Percentiles rank a stretch among this genome's conserved stretches.
phyloP scores from a whole-genome alignment of 2,888 invertebrate species.

The Mimas tiliae region DNA sequence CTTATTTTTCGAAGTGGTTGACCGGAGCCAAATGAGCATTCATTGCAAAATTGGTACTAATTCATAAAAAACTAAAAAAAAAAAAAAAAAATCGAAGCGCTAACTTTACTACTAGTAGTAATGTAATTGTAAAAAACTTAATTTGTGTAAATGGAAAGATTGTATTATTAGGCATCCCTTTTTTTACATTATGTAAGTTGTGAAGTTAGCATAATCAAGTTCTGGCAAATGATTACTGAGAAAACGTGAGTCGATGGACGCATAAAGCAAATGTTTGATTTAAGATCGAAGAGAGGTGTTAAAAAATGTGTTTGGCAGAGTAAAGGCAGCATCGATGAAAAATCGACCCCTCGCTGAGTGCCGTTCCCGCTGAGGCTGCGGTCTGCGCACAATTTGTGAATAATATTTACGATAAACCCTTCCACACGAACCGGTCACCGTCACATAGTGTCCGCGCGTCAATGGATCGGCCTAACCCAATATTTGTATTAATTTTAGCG shows the following conservation, averaged over 20 bases:
- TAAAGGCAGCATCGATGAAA: constrained; percentile 76
- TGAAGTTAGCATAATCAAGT: not conserved
- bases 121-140: too few species aligned
- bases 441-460: constrained; percentile 66
- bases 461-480: constrained; percentile 59
- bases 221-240: constrained; percentile 28
- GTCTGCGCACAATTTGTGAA: constrained; percentile 76
- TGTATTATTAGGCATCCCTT: too few species aligned
- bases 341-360: constrained; percentile 81
- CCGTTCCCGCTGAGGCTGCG: constrained; percentile 74
- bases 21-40: too few species aligned
- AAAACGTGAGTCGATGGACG: constrained; percentile 58
- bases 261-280: constrained; percentile 78
- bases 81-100: too few species aligned
- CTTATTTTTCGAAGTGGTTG: too few species aligned
- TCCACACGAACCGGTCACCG: constrained; percentile 68
- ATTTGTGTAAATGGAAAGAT: too few species aligned
- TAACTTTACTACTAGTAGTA: too few species aligned
- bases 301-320: constrained; percentile 81
- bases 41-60: too few species aligned
- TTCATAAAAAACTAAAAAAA: too few species aligned
- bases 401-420: constrained; percentile 81
- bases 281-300: constrained; percentile 77
- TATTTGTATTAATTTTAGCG: constrained; percentile 60
- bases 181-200: not conserved